A percentile compares a stretch with the other conserved stretches of the same genome.
phyloP scores from a whole-genome alignment of 2,888 invertebrate species.

The Hesperia comma region DNA sequence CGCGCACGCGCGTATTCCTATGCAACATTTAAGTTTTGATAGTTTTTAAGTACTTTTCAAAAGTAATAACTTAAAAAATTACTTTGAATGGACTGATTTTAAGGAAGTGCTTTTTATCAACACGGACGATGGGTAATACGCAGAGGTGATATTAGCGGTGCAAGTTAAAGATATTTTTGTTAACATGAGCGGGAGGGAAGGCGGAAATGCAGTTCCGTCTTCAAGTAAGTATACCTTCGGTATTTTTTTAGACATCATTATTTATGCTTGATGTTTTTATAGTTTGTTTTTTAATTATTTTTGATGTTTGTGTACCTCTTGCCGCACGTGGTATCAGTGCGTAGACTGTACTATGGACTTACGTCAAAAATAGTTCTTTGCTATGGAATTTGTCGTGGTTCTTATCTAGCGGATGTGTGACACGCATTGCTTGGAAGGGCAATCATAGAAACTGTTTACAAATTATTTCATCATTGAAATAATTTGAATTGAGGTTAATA shows the following conservation, averaged over 20 bases:
- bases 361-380: slow-evolving; percentile 56
- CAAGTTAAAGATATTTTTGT: slow-evolving; percentile 66
- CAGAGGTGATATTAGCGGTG: slow-evolving; percentile 79
- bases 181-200: slow-evolving; percentile 82
- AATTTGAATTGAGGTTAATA: slow-evolving; percentile 81
- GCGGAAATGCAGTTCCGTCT: slow-evolving; percentile 83
- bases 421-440: slow-evolving; percentile 67
- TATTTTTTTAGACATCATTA: slow-evolving; percentile 50
- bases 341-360: slow-evolving; percentile 47
- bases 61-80: slow-evolving; percentile 53
- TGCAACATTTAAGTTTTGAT: slow-evolving; percentile 69
- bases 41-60: slow-evolving; percentile 63
- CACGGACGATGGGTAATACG: slow-evolving; percentile 71
- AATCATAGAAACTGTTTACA: slow-evolving; percentile 74
- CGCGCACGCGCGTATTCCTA: slow-evolving; percentile 74
- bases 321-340: slow-evolving; percentile 51
- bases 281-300: slow-evolving; percentile 38
- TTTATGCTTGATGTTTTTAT: slow-evolving; percentile 40
- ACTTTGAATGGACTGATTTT: slow-evolving; percentile 59
- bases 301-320: slow-evolving; percentile 45
- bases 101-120: slow-evolving; percentile 66
- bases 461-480: slow-evolving; percentile 66
- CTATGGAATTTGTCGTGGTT: slow-evolving; percentile 60
- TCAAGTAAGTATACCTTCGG: slow-evolving; percentile 71
- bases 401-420: slow-evolving; percentile 75